Percentiles rank a stretch among this genome's conserved stretches.
These are phyloP conservation scores for Amphiura filiformis DNA, from an alignment of 35 echinoderm and acorn worm species.

Conservation along the genomic window DNA sequence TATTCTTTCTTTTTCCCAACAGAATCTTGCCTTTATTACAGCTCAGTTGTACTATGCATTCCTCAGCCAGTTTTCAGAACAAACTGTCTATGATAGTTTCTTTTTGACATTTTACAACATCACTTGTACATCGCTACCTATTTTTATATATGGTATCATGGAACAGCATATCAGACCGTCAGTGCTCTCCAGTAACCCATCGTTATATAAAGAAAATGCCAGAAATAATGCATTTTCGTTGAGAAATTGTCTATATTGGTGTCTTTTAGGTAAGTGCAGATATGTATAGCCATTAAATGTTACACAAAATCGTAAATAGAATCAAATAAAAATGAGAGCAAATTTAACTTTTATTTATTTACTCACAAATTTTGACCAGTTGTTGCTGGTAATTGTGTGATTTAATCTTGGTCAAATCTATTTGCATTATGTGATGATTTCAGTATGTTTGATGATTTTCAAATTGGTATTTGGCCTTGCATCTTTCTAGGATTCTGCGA, in stretches of 20 bases:
- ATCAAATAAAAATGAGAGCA: too few relatives aligned
- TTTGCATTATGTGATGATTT: too few relatives aligned
- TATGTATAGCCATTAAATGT: too few relatives aligned
- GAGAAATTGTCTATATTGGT: background rate
- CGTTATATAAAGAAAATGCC: slow-evolving; percentile 68
- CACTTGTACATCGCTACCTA: slow-evolving; percentile 80
- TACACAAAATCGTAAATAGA: too few relatives aligned
- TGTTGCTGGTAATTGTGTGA: too few relatives aligned
- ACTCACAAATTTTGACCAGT: too few relatives aligned
- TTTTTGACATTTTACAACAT: slow-evolving; percentile 91
- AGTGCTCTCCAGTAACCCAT: slow-evolving; percentile 58
- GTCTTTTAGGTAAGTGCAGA: background rate
- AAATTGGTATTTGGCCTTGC: too few relatives aligned
- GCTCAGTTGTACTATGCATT: slow-evolving; percentile 91
- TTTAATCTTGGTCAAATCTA: too few relatives aligned
- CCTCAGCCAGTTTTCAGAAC: slow-evolving; percentile 76
- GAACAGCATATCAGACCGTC: slow-evolving; percentile 69
- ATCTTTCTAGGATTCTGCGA: too few relatives aligned
- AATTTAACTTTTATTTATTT: too few relatives aligned
- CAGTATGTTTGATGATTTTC: too few relatives aligned
- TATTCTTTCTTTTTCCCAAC: background rate
- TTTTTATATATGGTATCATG: slow-evolving; percentile 82
- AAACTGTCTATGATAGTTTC: slow-evolving; percentile 94
- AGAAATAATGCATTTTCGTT: background rate
- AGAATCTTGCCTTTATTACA: slow-evolving; percentile 98